phyloP scores from a whole-genome alignment of 2,888 invertebrate species.

The Malthinus flaveolus region DNA sequence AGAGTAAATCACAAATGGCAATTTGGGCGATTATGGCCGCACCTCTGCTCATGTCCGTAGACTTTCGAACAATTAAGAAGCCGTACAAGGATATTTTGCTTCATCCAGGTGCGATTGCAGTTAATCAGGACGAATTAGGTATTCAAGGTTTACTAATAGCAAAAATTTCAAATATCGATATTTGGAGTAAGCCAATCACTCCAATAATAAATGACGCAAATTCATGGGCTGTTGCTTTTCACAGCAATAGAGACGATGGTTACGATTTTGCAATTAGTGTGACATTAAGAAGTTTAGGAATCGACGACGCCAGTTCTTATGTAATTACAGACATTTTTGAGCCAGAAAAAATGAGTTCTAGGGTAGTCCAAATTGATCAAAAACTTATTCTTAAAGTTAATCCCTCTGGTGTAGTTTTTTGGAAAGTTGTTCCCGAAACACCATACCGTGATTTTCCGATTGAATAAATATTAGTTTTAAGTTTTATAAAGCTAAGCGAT shows the following conservation, averaged over 20 bases:
- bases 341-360: background rate
- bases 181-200: slow-evolving; percentile 62
- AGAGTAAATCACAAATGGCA: slow-evolving; percentile 69
- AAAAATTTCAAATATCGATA: slow-evolving; percentile 49
- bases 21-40: slow-evolving; percentile 70
- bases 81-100: slow-evolving; percentile 61
- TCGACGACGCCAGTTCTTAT: slow-evolving; percentile 48
- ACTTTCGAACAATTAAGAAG: slow-evolving; percentile 59
- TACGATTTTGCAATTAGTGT: slow-evolving; percentile 51
- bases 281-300: slow-evolving; percentile 44
- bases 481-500: background rate
- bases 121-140: slow-evolving; percentile 67
- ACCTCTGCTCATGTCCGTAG: slow-evolving; percentile 68
- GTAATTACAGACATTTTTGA: slow-evolving; percentile 45
- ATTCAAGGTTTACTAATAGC: slow-evolving; percentile 56
- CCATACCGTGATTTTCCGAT: no score
- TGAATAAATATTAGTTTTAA: background rate
- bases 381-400: slow-evolving; percentile 30
- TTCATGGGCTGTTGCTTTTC: slow-evolving; percentile 63
- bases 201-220: slow-evolving; percentile 54
- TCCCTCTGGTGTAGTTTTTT: slow-evolving; percentile 33
- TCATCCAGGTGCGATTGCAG: slow-evolving; percentile 61
- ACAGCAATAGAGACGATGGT: slow-evolving; percentile 57
- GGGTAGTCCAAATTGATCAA: slow-evolving; percentile 16
- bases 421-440: slow-evolving; percentile 6